Evolutionary conservation across 2,113 vertebrate species (phyloP), one percentile per base, ranked within the genome.

Genomic region (Lota lota): DNA sequence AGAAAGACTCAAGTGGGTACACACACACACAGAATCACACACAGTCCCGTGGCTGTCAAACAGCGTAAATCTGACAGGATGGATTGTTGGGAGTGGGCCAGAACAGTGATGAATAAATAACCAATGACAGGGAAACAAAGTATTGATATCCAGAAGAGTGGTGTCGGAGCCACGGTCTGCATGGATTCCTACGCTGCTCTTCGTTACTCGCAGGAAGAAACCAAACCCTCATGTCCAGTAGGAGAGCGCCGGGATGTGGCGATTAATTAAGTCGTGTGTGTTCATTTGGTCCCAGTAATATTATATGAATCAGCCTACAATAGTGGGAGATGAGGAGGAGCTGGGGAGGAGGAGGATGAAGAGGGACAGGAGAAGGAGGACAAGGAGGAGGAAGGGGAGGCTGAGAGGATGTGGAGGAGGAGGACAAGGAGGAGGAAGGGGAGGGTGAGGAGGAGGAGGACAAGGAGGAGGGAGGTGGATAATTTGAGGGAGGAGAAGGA

Each of bases 41-140:
- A 62, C 47, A 61, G 59, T 22, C n/a, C 51, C 66, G 15, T 21
- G 58, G 56, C 76, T 85, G 82, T 75, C 79, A 66, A 78, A 77
- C 73, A 69, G 75, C 74, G 76, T 80, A 78, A 81, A 85, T 74
- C 72, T 74, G 68, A 79, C 77, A 86, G 81, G 72, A 83, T 81
- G 70, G 77, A 87, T 89, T 69, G 73, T 78, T 73, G 78, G 63
- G 78, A 79, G 74, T 74, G 71, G 67, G 70, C 79, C 10, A 58
- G 71, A 84, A 83, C 63, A 33, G 64, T 58, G 68, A 66, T 65
- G 67, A 82, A 83, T 84, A 83, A 78, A 82, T 83, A 79, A 71
- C 69, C 66, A 83, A 77, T 75, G 73, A 79, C 73, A 76, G 63
- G 76, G 66, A 79, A 79, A 82, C 64, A 74, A 82, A 87, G 77